Evolutionary conservation across 2,797 vertebrate species (phyloP).

Genomic region (Leontocebus nigricollis): DNA sequence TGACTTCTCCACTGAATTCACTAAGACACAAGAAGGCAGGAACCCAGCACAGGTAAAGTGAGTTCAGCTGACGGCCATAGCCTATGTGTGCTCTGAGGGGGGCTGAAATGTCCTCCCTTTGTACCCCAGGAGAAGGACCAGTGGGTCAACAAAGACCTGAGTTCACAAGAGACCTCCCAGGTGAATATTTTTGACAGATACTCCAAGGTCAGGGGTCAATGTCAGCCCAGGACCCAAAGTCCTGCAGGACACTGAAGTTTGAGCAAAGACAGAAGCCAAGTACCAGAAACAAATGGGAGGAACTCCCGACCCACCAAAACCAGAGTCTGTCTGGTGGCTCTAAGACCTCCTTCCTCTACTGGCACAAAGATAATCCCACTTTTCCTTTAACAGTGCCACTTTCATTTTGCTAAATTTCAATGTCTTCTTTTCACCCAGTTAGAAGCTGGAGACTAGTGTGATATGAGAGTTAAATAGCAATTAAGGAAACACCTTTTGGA

Average conservation of each 20-base stretch:
- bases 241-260: neutral
- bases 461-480: neutral
- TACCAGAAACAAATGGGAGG: neutral
- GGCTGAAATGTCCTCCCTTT: neutral
- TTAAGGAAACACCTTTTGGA: neutral
- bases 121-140: neutral
- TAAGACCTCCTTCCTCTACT: neutral
- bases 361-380: neutral
- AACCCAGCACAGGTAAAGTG: neutral
- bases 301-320: neutral
- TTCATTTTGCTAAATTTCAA: neutral
- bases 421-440: neutral
- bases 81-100: neutral
- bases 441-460: neutral
- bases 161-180: neutral
- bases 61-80: fast-evolving
- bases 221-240: neutral
- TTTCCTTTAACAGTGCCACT: neutral
- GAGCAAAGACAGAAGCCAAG: neutral
- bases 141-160: neutral
- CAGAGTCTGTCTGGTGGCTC: neutral
- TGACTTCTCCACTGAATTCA: neutral
- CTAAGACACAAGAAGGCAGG: neutral
- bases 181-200: neutral
- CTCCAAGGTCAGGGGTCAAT: neutral